Percentiles rank a stretch among this genome's conserved stretches.
These are phyloP conservation scores for Ommatoiulus sabulosus DNA, from an alignment of 2,888 invertebrate species.

Conservation along the genomic window DNA sequence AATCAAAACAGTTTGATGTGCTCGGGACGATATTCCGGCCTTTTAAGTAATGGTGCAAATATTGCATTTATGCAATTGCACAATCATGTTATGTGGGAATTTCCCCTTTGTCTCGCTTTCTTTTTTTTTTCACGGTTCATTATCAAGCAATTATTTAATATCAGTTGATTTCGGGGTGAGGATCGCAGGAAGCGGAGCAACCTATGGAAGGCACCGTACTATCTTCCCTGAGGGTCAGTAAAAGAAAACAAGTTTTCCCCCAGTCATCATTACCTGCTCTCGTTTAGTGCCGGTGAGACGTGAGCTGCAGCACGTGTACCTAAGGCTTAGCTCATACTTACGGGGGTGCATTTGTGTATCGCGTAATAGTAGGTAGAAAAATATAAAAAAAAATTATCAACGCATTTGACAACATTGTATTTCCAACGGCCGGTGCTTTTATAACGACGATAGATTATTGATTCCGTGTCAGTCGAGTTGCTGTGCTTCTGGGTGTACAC, in stretches of 20 bases:
- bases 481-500: not conserved
- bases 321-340: not conserved
- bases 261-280: slow-evolving; percentile 44
- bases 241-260: slow-evolving; percentile 19
- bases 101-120: no score
- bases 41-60: no score
- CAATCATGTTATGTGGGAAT: no score
- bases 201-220: not conserved
- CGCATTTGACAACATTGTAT: not conserved
- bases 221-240: slow-evolving; percentile 28
- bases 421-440: not conserved
- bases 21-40: no score
- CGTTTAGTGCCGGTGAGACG: slow-evolving; percentile 24
- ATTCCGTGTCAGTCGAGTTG: not conserved
- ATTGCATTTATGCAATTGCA: no score
- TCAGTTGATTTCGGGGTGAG: not conserved
- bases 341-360: not conserved
- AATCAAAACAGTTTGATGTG: no score
- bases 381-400: not conserved
- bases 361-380: not conserved
- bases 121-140: no score
- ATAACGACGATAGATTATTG: slow-evolving; percentile 19
- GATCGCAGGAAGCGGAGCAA: not conserved
- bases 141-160: not conserved
- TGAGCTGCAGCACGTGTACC: not conserved